Evolutionary conservation across 2,888 invertebrate genomes (phyloP), one percentile per base, ranked within the genome.

Genomic region (Stenchaetothrips biformis): DNA sequence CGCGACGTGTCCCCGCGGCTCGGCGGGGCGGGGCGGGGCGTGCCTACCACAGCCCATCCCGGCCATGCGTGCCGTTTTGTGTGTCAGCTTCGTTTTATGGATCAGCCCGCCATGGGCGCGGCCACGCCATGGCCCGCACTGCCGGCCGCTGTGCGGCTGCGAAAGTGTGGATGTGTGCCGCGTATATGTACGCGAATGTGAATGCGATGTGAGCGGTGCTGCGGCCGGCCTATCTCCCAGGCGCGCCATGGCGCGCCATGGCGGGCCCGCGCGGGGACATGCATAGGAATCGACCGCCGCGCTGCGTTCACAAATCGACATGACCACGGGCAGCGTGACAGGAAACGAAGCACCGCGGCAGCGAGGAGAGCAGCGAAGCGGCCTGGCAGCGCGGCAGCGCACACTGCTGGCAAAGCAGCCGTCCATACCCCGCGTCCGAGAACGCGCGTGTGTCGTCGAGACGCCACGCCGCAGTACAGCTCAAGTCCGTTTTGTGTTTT

Each of bases 51-150:
- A 37, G 37, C 37, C 37, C 37, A 37, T 37, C 37, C 37, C 37
- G 37, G 37, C 37, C 37, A 37, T 37, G 37, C 37, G 37, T 37
- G 37, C 37, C 67, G 67, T 74, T 74, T 74, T 74, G 67, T 74
- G 67, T 74, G 67, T 74, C 67, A 74, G 67, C 67, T 74, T 74
- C 67, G 67, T 74, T 74, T 74, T 74, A 74, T 74, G 67, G 67
- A 74, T 74, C 67, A 74, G 67, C 37, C 37, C 37, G 37, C 37
- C 37, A 37, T 37, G 37, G 37, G 37, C 37, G 37, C 37, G 37
- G 37, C 37, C 37, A 6, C 16, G 53, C 53, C 16, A 16, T 53
- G 53, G 53, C 53, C 53, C 53, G 53, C n/a, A n/a, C n/a, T n/a
- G n/a, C 53, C 53, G n/a, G n/a, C n/a, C n/a, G n/a, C 37, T 2